phyloP scores from a whole-genome alignment of 1,140 invertebrate species.

The Zaprionus capensis region DNA sequence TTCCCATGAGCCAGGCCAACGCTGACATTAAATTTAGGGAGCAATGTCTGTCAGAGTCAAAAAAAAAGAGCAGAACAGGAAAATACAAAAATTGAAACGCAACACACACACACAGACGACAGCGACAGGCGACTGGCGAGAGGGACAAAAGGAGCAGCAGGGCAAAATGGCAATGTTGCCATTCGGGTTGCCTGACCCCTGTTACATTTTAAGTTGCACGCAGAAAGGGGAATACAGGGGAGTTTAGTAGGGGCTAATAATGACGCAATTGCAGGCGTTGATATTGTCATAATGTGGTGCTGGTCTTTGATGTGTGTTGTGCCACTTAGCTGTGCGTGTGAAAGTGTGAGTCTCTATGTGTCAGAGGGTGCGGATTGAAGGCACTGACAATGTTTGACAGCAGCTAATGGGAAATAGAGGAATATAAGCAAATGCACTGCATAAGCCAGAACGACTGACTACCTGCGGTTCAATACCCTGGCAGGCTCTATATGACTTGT shows the following conservation, averaged over 20 bases:
- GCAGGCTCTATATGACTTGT: too few species aligned
- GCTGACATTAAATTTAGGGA: slow-evolving; percentile 78
- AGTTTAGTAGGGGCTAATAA: slow-evolving; percentile 29
- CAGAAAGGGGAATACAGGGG: background rate
- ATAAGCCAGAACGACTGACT: too few species aligned
- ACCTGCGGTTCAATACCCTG: too few species aligned
- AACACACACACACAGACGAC: slow-evolving; percentile 32
- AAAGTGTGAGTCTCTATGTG: slow-evolving; percentile 1
- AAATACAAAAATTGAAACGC: slow-evolving; percentile 54
- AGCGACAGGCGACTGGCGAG: slow-evolving; percentile 28
- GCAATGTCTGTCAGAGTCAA: slow-evolving; percentile 65
- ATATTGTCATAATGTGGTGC: slow-evolving; percentile 61
- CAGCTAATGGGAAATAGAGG: background rate
- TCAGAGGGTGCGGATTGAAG: background rate
- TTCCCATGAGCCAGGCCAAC: slow-evolving; percentile 64
- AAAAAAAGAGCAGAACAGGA: slow-evolving; percentile 4
- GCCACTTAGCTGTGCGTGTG: slow-evolving; percentile 14
- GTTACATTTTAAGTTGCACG: slow-evolving; percentile 21
- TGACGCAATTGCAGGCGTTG: slow-evolving; percentile 58
- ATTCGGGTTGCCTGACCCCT: slow-evolving; percentile 60
- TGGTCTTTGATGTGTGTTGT: slow-evolving; percentile 66
- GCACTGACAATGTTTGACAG: slow-evolving; percentile 2
- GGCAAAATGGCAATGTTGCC: slow-evolving; percentile 20
- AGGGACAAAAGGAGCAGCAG: slow-evolving; percentile 9
- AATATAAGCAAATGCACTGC: background rate